phyloP scores from a whole-genome alignment of 2,113 vertebrate genomes.

The Anolis sagrei region DNA sequence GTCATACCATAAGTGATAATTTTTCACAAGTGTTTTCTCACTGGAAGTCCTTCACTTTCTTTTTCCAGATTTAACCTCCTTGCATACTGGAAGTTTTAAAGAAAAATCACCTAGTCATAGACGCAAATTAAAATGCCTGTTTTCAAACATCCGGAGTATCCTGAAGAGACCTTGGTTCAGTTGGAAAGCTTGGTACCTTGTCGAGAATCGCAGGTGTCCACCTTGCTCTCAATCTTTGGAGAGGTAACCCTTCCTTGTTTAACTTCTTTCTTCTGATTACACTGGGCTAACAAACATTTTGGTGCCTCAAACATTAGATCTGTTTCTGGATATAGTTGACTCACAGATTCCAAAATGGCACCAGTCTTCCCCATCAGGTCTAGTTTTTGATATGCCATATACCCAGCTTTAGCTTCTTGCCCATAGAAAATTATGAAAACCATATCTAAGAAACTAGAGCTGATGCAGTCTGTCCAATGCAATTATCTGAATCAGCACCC shows the following conservation, averaged over 20 bases:
- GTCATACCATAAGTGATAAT: background rate
- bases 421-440: no score
- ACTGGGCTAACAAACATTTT: no score
- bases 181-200: slow-evolving; percentile 83
- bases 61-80: slow-evolving; percentile 45
- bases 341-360: no score
- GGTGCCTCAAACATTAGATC: no score
- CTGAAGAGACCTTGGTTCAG: slow-evolving; percentile 72
- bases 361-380: no score
- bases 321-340: no score
- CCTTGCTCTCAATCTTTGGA: slow-evolving; percentile 87
- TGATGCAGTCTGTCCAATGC: no score
- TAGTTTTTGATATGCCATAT: no score
- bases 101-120: background rate
- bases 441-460: no score
- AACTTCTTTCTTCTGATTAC: no score
- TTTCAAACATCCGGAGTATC: slow-evolving; percentile 75
- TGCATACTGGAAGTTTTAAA: background rate
- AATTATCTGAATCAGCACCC: no score
- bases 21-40: background rate
- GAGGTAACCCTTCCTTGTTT: slow-evolving; percentile 77
- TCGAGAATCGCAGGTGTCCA: slow-evolving; percentile 84
- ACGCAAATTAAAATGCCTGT: slow-evolving; percentile 69
- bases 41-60: background rate
- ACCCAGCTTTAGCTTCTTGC: no score